A percentile compares a stretch with the other conserved stretches of the same genome.
Evolutionary conservation across 2,888 invertebrate species (phyloP).

Genomic region (Dendrolimus pini): DNA sequence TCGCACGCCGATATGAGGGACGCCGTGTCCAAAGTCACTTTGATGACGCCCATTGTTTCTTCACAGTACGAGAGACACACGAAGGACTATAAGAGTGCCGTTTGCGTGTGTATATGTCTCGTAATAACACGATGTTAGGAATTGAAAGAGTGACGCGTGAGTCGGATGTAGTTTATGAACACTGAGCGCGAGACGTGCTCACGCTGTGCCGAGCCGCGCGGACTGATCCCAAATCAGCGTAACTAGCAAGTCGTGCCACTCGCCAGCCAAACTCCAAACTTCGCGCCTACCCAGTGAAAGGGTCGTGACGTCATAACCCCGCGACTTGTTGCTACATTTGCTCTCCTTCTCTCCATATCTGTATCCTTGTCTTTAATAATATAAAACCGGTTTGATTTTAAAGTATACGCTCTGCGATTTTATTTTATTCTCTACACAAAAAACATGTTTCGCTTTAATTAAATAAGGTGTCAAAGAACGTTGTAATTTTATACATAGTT

Average conservation of each 20-base stretch:
- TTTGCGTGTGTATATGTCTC: constrained; percentile 44
- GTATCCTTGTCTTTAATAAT: constrained; percentile 48
- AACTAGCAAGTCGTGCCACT: constrained; percentile 18
- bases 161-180: constrained; percentile 46
- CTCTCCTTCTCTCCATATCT: constrained; percentile 28
- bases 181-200: constrained; percentile 61
- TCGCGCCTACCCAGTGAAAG: constrained; percentile 61
- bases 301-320: constrained; percentile 75
- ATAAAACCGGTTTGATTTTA: constrained; percentile 23
- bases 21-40: constrained; percentile 62
- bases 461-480: too few relatives aligned
- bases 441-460: too few relatives aligned
- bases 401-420: too few relatives aligned
- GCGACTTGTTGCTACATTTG: constrained; percentile 64
- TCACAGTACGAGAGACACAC: constrained; percentile 35
- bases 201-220: constrained; percentile 72
- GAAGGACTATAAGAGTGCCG: constrained; percentile 45
- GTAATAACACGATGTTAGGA: constrained; percentile 28
- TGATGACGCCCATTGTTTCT: constrained; percentile 61
- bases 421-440: too few relatives aligned
- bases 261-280: constrained; percentile 28
- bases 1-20: constrained; percentile 65
- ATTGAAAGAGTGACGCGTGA: constrained; percentile 49
- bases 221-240: constrained; percentile 44
- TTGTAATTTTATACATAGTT: too few relatives aligned